A percentile compares a stretch with the other conserved stretches of the same genome.
These are phyloP conservation scores for Oreochromis tanganicae DNA, from an alignment of 2,113 vertebrate genomes.

Conservation along the genomic window DNA sequence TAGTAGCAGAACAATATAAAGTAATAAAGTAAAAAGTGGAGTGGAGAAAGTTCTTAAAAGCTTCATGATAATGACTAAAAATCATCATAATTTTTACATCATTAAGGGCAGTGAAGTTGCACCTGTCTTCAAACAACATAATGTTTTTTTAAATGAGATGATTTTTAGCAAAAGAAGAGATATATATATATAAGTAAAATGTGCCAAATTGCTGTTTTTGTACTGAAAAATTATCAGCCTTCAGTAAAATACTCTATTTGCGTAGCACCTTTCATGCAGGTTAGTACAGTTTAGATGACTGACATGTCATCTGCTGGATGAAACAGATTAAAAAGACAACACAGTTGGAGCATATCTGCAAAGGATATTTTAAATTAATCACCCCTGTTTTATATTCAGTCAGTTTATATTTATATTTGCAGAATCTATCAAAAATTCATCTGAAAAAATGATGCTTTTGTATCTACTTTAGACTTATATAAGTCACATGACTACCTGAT, in stretches of 20 bases:
- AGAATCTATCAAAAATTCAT: neutral
- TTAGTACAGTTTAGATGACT: neutral
- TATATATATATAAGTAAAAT: fast-evolving
- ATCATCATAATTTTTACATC: neutral
- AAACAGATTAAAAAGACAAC: neutral
- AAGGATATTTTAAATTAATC: neutral
- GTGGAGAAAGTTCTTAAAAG: neutral
- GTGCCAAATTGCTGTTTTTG: neutral
- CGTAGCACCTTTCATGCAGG: fast-evolving
- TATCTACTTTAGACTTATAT: fast-evolving
- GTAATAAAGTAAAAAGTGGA: neutral
- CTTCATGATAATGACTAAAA: neutral
- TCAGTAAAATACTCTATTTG: neutral
- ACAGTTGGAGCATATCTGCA: fast-evolving
- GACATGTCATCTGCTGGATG: neutral
- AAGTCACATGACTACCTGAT: neutral
- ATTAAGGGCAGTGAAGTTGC: neutral
- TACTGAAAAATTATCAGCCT: neutral
- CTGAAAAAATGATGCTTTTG: neutral
- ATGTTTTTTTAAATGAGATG: fast-evolving
- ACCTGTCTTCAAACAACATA: neutral
- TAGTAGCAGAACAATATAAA: neutral
- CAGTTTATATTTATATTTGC: neutral
- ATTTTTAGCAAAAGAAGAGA: neutral
- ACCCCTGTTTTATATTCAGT: neutral